A percentile compares a stretch with the other conserved stretches of the same genome.
These are phyloP conservation scores for Tuta absoluta DNA, from an alignment of 2,888 invertebrate species.

Conservation along the genomic window DNA sequence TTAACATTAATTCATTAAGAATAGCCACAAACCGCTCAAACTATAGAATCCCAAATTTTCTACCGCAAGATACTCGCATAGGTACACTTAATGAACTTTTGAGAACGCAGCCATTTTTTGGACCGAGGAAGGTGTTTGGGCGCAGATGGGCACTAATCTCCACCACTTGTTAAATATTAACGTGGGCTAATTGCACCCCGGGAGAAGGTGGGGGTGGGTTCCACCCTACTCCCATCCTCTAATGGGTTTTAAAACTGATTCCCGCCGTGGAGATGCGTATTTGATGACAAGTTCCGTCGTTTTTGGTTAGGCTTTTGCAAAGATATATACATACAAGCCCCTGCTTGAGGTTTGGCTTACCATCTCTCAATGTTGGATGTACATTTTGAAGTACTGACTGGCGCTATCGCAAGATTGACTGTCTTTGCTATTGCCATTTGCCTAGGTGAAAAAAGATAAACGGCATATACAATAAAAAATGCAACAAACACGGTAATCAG, in stretches of 20 bases:
- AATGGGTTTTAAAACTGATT: constrained; percentile 82
- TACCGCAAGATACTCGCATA: background rate
- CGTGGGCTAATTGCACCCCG: constrained; percentile 76
- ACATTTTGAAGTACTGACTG: no score
- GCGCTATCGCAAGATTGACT: no score
- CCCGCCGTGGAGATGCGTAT: constrained; percentile 78
- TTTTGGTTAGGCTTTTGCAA: no score
- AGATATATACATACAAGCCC: no score
- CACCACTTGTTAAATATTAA: constrained; percentile 81
- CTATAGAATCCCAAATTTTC: background rate
- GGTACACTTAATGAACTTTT: constrained; percentile 21
- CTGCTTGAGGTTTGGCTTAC: background rate
- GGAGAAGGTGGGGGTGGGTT: background rate
- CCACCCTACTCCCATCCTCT: constrained; percentile 54
- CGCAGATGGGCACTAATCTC: constrained; percentile 78
- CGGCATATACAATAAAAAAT: no score
- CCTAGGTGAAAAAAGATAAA: no score
- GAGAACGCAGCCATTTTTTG: constrained; percentile 21
- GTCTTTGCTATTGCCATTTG: no score
- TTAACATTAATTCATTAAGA: no score
- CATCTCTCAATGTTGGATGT: background rate
- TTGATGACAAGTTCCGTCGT: constrained; percentile 78
- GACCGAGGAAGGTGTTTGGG: constrained; percentile 36
- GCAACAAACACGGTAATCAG: no score
- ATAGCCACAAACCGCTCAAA: background rate